Conservation (phyloP, 35 echinoderm and acorn worm species). For the Ophiothrix spiculata region DNA sequence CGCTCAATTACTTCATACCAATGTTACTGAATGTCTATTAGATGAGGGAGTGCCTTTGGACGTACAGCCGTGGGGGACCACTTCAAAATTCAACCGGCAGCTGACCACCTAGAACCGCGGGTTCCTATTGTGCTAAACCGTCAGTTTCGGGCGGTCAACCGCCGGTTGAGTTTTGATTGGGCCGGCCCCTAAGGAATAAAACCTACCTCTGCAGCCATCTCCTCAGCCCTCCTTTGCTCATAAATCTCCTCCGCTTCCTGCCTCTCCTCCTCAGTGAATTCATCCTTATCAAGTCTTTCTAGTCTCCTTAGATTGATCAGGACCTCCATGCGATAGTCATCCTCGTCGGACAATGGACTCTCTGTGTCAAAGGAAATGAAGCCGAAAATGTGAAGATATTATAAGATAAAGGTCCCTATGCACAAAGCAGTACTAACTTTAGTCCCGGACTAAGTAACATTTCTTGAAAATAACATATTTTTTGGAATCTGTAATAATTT, state of each 20-base stretch:
- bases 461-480: background rate
- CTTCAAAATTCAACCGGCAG: background rate
- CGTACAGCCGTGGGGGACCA: background rate
- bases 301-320: constrained; percentile 65
- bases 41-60: background rate
- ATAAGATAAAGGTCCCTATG: background rate
- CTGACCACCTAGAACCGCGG: background rate
- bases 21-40: background rate
- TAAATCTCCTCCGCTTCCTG: constrained; percentile 96
- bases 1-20: background rate
- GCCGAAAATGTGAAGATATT: background rate
- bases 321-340: constrained; percentile 86
- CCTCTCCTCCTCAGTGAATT: constrained; percentile 86
- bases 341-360: constrained; percentile 66
- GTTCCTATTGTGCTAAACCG: background rate
- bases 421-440: background rate
- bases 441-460: background rate
- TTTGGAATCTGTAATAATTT: background rate
- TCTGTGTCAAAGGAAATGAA: constrained; percentile 30
- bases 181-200: background rate
- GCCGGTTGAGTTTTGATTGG: background rate
- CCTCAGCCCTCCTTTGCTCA: constrained; percentile 81
- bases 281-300: constrained; percentile 93
- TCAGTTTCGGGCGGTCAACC: background rate
- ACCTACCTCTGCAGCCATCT: constrained; percentile 61